Evolutionary conservation across 1,140 invertebrate species (phyloP).

Genomic region (Chrysomallon squamiferum): DNA sequence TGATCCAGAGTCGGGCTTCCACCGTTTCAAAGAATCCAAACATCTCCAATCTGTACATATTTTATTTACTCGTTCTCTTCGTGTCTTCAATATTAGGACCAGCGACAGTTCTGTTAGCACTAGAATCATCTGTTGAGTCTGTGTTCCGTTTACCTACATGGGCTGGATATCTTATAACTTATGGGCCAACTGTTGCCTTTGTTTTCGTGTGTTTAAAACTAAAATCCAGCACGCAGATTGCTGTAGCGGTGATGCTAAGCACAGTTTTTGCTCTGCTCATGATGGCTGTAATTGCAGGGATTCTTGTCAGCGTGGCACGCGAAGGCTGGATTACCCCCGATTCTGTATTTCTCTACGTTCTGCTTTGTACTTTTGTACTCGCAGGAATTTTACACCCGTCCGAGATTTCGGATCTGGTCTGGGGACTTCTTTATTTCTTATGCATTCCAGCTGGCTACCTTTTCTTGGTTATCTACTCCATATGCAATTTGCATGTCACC

Average conservation of each 20-base stretch:
- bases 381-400: conserved; percentile 49
- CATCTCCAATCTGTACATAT: conserved; percentile 69
- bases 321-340: conserved; percentile 39
- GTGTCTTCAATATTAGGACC: conserved; percentile 70
- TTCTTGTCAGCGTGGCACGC: conserved; percentile 32
- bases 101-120: conserved; percentile 91
- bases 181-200: conserved; percentile 54
- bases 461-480: conserved; percentile 49
- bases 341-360: conserved; percentile 35
- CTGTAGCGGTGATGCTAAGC: conserved; percentile 44
- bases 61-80: conserved; percentile 64
- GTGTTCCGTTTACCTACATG: conserved; percentile 64
- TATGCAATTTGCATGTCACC: conserved; percentile 53
- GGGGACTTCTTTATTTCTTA: conserved; percentile 49
- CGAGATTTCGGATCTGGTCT: conserved; percentile 42
- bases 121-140: conserved; percentile 88
- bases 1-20: conserved; percentile 65
- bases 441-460: conserved; percentile 51
- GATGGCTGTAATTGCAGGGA: conserved; percentile 51
- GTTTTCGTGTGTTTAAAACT: conserved; percentile 87
- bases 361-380: conserved; percentile 36
- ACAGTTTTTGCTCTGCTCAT: conserved; percentile 54
- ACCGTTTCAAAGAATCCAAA: conserved; percentile 69
- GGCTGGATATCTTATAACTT: conserved; percentile 43
- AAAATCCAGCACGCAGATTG: conserved; percentile 64